These are phyloP conservation scores for Rhadinocentrus ornatus DNA, from an alignment of 2,797 vertebrate genomes.

Conservation along the genomic window DNA sequence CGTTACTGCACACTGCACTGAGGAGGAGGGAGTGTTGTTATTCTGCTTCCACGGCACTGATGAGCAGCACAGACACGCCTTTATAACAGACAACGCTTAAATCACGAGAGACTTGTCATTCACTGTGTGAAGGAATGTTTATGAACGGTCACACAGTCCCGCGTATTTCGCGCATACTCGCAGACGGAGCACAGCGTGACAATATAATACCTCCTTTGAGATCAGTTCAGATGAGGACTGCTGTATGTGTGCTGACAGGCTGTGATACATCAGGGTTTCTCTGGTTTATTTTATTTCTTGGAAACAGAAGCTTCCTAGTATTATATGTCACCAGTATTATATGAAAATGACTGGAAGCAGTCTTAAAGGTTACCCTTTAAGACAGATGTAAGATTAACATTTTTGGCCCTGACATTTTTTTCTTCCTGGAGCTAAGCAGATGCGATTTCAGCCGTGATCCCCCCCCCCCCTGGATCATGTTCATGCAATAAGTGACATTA, in stretches of 20 bases:
- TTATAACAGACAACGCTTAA: constrained; percentile 28
- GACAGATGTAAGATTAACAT: constrained; percentile 2
- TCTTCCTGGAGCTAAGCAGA: neutral
- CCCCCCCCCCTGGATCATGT: neutral
- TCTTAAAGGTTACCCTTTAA: constrained; percentile 19
- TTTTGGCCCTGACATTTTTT: constrained; percentile 1
- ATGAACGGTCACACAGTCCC: constrained; percentile 18
- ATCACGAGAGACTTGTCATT: constrained; percentile 29
- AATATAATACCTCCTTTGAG: constrained; percentile 22
- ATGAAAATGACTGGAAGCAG: constrained; percentile 32
- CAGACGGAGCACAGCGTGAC: constrained; percentile 10
- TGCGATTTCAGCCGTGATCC: neutral
- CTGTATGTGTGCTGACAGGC: constrained; percentile 44
- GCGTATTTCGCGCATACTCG: neutral
- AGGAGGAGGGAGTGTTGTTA: constrained; percentile 51
- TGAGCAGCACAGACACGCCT: constrained; percentile 30
- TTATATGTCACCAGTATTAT: constrained; percentile 22
- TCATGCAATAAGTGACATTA: constrained; percentile 12
- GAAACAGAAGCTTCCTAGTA: neutral
- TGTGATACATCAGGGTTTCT: constrained; percentile 57
- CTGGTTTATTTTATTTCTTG: neutral
- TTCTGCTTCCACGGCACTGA: constrained; percentile 47
- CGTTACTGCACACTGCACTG: constrained; percentile 55
- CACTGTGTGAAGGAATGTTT: constrained; percentile 66
- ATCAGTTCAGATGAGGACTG: constrained; percentile 41